phyloP scores from a whole-genome alignment of 1,140 invertebrate species.

The Drosophila burlai region DNA sequence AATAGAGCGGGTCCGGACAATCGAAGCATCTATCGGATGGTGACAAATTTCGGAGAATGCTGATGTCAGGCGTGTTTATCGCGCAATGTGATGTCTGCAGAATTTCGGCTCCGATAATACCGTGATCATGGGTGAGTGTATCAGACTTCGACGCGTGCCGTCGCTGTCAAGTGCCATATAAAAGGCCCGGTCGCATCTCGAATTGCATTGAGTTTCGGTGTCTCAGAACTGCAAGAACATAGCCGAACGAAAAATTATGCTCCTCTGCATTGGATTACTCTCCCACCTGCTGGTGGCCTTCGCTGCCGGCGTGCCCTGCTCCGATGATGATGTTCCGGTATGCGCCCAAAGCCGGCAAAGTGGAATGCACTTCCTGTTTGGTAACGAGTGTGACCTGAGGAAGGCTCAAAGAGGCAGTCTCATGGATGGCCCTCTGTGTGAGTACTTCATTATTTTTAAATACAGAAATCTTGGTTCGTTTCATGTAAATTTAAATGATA shows the following conservation, averaged over 20 bases:
- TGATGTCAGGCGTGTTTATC: slow-evolving; percentile 57
- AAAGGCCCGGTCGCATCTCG: slow-evolving; percentile 51
- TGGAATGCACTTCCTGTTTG: slow-evolving; percentile 64
- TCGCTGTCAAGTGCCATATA: slow-evolving; percentile 42
- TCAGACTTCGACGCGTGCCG: slow-evolving; percentile 20
- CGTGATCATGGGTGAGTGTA: slow-evolving; percentile 9
- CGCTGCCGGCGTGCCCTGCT: slow-evolving; percentile 30
- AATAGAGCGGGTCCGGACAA: slow-evolving; percentile 25
- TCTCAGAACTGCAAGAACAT: slow-evolving; percentile 48
- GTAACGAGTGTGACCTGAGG: slow-evolving; percentile 68
- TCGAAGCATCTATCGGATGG: slow-evolving; percentile 40
- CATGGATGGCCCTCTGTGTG: slow-evolving; percentile 55
- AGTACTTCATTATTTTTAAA: slow-evolving; percentile 12
- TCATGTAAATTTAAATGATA: not conserved
- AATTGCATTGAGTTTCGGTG: slow-evolving; percentile 62
- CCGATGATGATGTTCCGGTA: slow-evolving; percentile 61
- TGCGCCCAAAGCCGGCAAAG: slow-evolving; percentile 44
- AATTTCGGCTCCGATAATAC: slow-evolving; percentile 46
- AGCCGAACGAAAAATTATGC: slow-evolving; percentile 5
- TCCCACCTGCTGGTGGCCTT: not conserved
- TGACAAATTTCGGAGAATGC: slow-evolving; percentile 37
- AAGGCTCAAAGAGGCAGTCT: slow-evolving; percentile 65
- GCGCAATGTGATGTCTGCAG: slow-evolving; percentile 44
- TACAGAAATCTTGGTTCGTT: not conserved
- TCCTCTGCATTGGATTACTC: slow-evolving; percentile 16